A percentile compares a stretch with the other conserved stretches of the same genome.
Evolutionary conservation across 2,113 vertebrate genomes (phyloP).

Genomic region (Galbula dea): DNA sequence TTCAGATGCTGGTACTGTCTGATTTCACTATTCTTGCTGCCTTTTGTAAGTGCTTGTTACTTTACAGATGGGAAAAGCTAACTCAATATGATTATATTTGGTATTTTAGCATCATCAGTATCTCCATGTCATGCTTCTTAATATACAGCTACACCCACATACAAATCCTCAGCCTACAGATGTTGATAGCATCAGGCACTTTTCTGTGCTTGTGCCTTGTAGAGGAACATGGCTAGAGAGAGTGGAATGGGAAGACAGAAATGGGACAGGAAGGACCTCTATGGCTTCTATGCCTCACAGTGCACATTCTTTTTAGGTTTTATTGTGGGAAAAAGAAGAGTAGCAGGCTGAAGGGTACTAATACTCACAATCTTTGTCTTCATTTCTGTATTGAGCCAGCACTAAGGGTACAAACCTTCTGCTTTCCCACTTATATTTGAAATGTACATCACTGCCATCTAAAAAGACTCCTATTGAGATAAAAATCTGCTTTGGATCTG

Average conservation of each 20-base stretch:
- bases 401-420: background rate
- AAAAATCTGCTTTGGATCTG: background rate
- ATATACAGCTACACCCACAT: too few species aligned
- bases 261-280: background rate
- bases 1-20: background rate
- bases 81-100: background rate
- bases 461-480: background rate
- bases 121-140: background rate
- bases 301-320: background rate
- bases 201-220: background rate
- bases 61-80: background rate
- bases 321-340: fast-evolving
- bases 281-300: background rate
- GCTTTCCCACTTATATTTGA: background rate
- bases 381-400: background rate
- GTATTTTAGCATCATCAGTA: background rate
- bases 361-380: background rate
- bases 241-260: background rate
- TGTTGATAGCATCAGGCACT: background rate
- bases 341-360: fast-evolving
- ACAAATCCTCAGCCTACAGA: background rate
- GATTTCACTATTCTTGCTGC: background rate
- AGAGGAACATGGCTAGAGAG: background rate
- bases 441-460: background rate
- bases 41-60: background rate